phyloP scores from a whole-genome alignment of 2,797 vertebrate genomes.

The Otus scops region DNA sequence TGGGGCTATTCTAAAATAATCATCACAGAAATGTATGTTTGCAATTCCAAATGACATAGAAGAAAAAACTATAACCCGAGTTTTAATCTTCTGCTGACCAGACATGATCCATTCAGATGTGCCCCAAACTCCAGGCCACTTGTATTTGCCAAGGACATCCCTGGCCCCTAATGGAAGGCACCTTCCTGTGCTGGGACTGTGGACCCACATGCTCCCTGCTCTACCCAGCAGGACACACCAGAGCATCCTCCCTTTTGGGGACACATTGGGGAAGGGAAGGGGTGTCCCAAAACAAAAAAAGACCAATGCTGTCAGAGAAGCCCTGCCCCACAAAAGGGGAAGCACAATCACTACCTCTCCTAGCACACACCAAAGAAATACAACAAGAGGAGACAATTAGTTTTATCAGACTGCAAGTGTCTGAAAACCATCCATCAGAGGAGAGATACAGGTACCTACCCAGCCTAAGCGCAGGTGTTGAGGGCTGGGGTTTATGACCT shows the following conservation, averaged over 20 bases:
- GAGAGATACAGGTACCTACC: not conserved
- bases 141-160: not conserved
- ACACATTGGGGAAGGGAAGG: not conserved
- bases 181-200: not conserved
- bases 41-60: not conserved
- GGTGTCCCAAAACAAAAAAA: not conserved
- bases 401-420: not conserved
- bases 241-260: not conserved
- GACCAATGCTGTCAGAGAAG: not conserved
- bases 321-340: not conserved
- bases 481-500: not conserved
- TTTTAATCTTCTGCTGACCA: not conserved
- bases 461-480: accelerated
- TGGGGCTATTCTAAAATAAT: not conserved
- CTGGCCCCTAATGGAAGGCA: not conserved
- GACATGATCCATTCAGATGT: not conserved
- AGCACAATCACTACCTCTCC: not conserved
- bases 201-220: not conserved
- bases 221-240: not conserved
- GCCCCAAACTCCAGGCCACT: not conserved
- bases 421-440: not conserved
- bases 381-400: not conserved
- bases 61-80: not conserved
- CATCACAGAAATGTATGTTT: not conserved
- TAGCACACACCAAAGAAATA: not conserved